Evolutionary conservation across 2,888 invertebrate genomes (phyloP).

Genomic region (Cistogaster globosa): DNA sequence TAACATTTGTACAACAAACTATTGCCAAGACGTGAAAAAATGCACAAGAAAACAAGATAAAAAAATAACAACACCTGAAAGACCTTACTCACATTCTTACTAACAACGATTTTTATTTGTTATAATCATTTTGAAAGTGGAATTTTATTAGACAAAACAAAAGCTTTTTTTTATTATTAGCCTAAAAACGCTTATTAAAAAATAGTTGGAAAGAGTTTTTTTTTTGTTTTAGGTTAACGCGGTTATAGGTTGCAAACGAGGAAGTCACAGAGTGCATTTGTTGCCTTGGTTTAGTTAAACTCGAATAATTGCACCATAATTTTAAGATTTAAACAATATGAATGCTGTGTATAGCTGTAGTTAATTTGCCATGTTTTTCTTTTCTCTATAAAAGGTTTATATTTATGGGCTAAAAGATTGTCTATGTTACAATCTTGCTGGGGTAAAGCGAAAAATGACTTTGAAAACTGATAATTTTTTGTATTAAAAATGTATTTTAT

Average conservation of each 20-base stretch:
- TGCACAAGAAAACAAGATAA: conserved; percentile 39
- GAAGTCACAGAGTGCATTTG: conserved; percentile 54
- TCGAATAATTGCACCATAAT: conserved; percentile 17
- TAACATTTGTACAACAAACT: conserved; percentile 36
- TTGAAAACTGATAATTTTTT: too few relatives aligned
- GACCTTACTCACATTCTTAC: conserved; percentile 27
- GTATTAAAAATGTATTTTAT: too few relatives aligned
- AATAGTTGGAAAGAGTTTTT: conserved; percentile 14
- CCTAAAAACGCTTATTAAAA: conserved; percentile 32
- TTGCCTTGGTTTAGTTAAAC: conserved; percentile 12
- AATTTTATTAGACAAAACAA: conserved; percentile 53
- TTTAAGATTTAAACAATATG: conserved; percentile 8
- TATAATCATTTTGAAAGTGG: conserved; percentile 62
- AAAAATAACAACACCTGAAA: conserved; percentile 54
- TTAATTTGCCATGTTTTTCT: conserved; percentile 52
- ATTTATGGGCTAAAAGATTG: conserved; percentile 50
- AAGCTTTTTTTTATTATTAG: conserved; percentile 37
- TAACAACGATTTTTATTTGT: conserved; percentile 45
- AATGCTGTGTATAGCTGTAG: background rate
- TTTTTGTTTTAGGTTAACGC: conserved; percentile 39
- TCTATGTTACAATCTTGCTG: background rate
- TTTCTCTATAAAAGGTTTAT: conserved; percentile 10
- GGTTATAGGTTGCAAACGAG: conserved; percentile 66
- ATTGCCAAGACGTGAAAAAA: conserved; percentile 55
- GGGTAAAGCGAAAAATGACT: too few relatives aligned